Evolutionary conservation across 1,140 invertebrate genomes (phyloP).

Genomic region (Drosophila pectinifera): DNA sequence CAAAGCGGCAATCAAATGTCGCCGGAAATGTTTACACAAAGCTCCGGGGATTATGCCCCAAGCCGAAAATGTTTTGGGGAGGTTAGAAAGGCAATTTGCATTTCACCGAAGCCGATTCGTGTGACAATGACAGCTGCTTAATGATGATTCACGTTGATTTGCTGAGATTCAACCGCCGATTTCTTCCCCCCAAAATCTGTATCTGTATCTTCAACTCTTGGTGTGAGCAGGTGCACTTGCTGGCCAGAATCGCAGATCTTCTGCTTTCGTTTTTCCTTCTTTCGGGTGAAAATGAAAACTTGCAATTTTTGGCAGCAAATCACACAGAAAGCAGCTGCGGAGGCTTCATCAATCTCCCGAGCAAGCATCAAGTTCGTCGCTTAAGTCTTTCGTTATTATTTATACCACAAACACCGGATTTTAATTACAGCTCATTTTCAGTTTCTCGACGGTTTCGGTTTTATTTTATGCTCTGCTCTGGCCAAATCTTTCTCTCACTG

Average conservation of each 20-base stretch:
- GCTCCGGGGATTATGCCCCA: conserved; percentile 21
- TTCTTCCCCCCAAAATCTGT: conserved; percentile 16
- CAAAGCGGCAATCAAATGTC: conserved; percentile 49
- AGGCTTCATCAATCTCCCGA: conserved; percentile 25
- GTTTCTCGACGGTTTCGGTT: conserved; percentile 21
- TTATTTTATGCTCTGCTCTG: conserved; percentile 22
- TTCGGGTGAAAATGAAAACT: conserved; percentile 68
- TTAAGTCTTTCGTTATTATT: conserved; percentile 68
- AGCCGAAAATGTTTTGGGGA: conserved; percentile 35
- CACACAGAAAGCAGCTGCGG: conserved; percentile 56
- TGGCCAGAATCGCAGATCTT: conserved; percentile 26
- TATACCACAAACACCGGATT: conserved; percentile 37
- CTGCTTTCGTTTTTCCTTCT: conserved; percentile 47
- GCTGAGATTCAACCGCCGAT: conserved; percentile 54
- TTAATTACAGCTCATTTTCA: conserved; percentile 57
- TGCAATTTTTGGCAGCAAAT: conserved; percentile 34
- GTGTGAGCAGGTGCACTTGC: conserved; percentile 65
- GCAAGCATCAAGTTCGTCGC: conserved; percentile 62
- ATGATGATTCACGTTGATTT: conserved; percentile 61
- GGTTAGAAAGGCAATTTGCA: conserved; percentile 74
- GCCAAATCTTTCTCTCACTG: conserved; percentile 56
- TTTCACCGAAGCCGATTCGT: conserved; percentile 55
- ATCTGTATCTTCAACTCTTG: conserved; percentile 29
- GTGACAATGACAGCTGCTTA: conserved; percentile 70
- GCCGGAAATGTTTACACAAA: conserved; percentile 66